A percentile compares a stretch with the other conserved stretches of the same genome.
Evolutionary conservation across 2,113 vertebrate species (phyloP).

Genomic region (Ammospiza caudacuta): DNA sequence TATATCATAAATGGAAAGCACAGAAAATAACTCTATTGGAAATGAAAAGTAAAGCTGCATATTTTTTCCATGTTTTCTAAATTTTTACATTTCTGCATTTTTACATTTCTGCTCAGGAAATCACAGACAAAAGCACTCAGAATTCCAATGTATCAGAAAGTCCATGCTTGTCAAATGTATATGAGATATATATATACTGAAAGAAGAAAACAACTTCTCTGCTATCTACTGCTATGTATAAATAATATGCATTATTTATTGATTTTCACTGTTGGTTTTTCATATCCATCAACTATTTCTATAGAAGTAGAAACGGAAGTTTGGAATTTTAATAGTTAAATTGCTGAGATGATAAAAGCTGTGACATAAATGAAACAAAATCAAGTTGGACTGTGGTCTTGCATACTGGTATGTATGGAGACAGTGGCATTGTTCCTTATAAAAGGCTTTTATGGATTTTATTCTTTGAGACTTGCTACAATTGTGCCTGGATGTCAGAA

Average conservation of each 20-base stretch:
- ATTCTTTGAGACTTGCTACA: background rate
- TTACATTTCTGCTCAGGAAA: background rate
- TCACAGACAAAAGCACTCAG: slow-evolving; percentile 63
- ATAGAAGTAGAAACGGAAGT: background rate
- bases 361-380: background rate
- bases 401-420: background rate
- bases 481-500: background rate
- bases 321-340: slow-evolving; percentile 4
- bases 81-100: background rate
- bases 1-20: background rate
- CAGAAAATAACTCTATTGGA: background rate
- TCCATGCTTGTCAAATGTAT: slow-evolving; percentile 49
- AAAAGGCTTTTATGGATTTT: background rate
- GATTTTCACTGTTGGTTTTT: background rate
- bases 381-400: background rate
- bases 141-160: slow-evolving; percentile 41
- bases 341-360: background rate
- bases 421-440: background rate
- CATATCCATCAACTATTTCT: background rate
- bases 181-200: slow-evolving; percentile 12
- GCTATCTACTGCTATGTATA: background rate
- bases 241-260: background rate
- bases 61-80: background rate
- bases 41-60: background rate
- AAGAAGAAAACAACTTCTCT: background rate